These are phyloP conservation scores for Eupithecia centaureata DNA, from an alignment of 2,888 invertebrate species.

Conservation along the genomic window DNA sequence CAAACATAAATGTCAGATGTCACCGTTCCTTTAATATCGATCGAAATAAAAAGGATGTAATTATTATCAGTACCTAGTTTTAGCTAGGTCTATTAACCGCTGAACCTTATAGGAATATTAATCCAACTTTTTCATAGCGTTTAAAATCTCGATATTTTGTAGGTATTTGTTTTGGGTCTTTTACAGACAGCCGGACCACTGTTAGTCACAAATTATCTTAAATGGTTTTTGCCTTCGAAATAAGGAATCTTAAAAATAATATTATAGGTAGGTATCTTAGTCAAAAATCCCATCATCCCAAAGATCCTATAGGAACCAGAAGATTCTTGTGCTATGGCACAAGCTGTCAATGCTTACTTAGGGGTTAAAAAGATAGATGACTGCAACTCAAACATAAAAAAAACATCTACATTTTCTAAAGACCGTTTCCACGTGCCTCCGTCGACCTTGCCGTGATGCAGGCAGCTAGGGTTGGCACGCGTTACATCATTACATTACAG, in stretches of 20 bases:
- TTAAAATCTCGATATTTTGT: too few relatives aligned
- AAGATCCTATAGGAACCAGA: too few relatives aligned
- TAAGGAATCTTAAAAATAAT: neutral
- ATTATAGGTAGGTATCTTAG: too few relatives aligned
- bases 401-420: neutral
- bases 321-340: too few relatives aligned
- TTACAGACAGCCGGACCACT: neutral
- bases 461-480: constrained; percentile 26
- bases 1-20: too few relatives aligned
- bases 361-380: neutral
- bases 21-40: too few relatives aligned
- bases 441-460: constrained; percentile 28
- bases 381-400: neutral
- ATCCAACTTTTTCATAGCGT: too few relatives aligned
- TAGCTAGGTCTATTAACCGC: too few relatives aligned
- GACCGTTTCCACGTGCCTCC: constrained; percentile 24
- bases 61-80: too few relatives aligned
- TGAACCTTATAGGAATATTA: too few relatives aligned
- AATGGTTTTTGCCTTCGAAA: neutral
- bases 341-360: neutral
- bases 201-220: neutral
- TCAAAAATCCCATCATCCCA: too few relatives aligned
- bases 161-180: neutral
- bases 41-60: too few relatives aligned
- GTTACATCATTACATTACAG: neutral